A percentile compares a stretch with the other conserved stretches of the same genome.
These are phyloP conservation scores for Entomobrya multifasciata DNA, from an alignment of 2,888 invertebrate genomes.

Conservation along the genomic window DNA sequence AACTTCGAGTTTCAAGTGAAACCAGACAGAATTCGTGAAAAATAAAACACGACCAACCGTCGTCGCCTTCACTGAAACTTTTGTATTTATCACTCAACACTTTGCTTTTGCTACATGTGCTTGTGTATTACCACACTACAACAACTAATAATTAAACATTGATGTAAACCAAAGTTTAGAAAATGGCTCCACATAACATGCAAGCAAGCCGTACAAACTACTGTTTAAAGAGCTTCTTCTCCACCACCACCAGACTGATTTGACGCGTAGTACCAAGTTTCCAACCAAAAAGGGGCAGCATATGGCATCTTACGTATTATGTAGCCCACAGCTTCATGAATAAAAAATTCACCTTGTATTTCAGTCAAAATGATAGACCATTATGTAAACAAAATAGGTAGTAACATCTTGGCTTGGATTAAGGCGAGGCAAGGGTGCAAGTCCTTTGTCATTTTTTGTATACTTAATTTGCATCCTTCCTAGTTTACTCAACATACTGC, in stretches of 20 bases:
- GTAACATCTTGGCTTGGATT: neutral
- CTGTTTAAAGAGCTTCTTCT: slow-evolving; percentile 32
- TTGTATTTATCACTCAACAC: slow-evolving; percentile 36
- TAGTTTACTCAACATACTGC: no score
- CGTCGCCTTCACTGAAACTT: no score
- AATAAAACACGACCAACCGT: slow-evolving; percentile 17
- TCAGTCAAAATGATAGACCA: neutral
- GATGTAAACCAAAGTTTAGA: slow-evolving; percentile 22
- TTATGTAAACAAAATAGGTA: neutral
- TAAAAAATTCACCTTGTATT: neutral
- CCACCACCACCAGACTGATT: no score
- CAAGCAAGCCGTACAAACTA: slow-evolving; percentile 11
- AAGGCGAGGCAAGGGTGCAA: neutral
- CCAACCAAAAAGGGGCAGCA: neutral
- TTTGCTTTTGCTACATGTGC: neutral
- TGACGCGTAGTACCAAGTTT: no score
- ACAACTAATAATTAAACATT: neutral
- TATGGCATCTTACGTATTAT: neutral
- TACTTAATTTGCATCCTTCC: slow-evolving; percentile 16
- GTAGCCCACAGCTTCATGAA: neutral
- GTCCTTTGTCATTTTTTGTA: slow-evolving; percentile 37
- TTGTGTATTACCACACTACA: neutral
- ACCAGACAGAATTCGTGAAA: no score
- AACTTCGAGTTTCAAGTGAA: no score
- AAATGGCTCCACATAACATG: neutral